These are phyloP conservation scores for Dromas ardeola DNA, from an alignment of 2,113 vertebrate species.

Conservation along the genomic window DNA sequence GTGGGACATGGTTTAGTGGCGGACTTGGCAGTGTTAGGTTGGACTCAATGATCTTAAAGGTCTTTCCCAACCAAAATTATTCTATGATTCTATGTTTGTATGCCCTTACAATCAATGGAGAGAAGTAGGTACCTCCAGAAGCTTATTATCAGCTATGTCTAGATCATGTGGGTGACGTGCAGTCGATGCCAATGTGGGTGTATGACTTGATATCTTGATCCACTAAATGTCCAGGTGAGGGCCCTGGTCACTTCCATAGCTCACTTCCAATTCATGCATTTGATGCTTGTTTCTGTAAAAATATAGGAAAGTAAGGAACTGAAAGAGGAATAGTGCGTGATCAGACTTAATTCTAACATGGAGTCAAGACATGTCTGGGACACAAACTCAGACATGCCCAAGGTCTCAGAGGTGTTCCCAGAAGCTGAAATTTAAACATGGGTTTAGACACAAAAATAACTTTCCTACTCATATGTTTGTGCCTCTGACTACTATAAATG, in stretches of 20 bases:
- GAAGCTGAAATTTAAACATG: not conserved
- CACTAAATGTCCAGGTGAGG: not conserved
- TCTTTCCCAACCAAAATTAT: not conserved
- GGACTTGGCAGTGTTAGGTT: not conserved
- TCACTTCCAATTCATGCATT: not conserved
- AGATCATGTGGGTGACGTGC: not conserved
- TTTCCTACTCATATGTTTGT: not conserved
- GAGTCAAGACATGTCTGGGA: not conserved
- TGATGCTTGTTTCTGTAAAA: not conserved
- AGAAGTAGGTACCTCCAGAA: not conserved
- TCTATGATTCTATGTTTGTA: not conserved
- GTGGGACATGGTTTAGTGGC: not conserved
- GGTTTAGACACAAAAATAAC: not conserved
- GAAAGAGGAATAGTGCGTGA: not conserved
- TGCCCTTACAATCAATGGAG: not conserved
- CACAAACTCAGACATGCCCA: rapidly evolving
- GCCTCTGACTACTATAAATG: not conserved
- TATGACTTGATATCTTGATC: not conserved
- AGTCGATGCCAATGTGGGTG: not conserved
- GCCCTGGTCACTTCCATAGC: not conserved
- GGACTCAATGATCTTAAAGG: not conserved
- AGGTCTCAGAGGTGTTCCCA: not conserved
- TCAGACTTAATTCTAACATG: not conserved
- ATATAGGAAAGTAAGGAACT: not conserved
- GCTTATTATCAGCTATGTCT: not conserved